phyloP scores from a whole-genome alignment of 2,113 vertebrate genomes.

The Cnemophilus loriae region DNA sequence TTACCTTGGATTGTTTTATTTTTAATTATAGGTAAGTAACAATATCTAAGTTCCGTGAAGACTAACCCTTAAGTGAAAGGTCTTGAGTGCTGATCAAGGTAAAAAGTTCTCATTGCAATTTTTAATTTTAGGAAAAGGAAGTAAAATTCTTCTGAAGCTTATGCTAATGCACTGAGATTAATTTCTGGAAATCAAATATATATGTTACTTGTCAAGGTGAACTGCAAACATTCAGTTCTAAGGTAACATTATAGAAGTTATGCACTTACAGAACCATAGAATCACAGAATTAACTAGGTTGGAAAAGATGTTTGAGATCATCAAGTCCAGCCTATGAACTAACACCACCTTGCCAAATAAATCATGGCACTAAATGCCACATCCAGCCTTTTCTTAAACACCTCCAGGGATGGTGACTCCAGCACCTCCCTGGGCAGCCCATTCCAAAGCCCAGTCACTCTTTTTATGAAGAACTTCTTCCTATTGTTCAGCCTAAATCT shows the following conservation, averaged over 20 bases:
- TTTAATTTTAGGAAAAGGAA: neutral
- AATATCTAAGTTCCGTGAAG: neutral
- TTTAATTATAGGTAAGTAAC: neutral
- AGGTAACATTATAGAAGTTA: neutral
- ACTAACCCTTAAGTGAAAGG: neutral
- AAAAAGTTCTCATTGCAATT: neutral
- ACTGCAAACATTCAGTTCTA: neutral
- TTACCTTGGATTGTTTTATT: neutral
- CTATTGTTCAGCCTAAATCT: neutral
- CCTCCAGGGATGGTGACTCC: neutral
- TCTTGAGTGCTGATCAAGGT: neutral
- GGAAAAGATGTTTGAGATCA: neutral
- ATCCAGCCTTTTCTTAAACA: neutral
- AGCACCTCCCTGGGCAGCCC: neutral
- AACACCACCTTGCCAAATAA: neutral
- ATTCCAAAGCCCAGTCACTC: neutral
- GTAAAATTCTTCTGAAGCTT: neutral
- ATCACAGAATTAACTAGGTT: neutral
- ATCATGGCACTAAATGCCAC: neutral
- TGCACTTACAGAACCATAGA: neutral
- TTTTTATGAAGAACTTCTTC: neutral
- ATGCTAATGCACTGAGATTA: neutral
- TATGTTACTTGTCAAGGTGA: neutral
- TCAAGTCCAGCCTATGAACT: neutral
- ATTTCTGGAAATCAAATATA: neutral